These are phyloP conservation scores for Alitta virens DNA, from an alignment of 2,888 invertebrate genomes.

Conservation along the genomic window DNA sequence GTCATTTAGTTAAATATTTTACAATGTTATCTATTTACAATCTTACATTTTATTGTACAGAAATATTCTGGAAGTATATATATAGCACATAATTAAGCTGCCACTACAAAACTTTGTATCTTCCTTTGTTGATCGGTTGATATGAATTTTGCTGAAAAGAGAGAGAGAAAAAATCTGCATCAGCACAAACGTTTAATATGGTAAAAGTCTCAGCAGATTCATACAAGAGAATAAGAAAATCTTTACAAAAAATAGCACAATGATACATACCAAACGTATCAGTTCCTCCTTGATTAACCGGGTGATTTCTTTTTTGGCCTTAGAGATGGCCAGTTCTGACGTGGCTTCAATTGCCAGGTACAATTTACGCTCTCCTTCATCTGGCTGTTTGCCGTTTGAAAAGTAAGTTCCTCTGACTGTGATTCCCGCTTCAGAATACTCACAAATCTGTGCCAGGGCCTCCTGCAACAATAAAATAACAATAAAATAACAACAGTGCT, in stretches of 20 bases:
- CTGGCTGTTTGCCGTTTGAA: constrained; percentile 78
- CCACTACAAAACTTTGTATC: constrained; percentile 87
- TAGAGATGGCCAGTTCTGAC: constrained; percentile 76
- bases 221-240: neutral
- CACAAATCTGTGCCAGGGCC: constrained; percentile 94
- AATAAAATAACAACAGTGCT: no score
- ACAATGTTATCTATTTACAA: no score
- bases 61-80: no score
- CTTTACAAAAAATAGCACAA: neutral
- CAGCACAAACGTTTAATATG: no score
- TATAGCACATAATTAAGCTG: no score
- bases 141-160: constrained; percentile 58
- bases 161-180: constrained; percentile 15
- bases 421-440: constrained; percentile 98
- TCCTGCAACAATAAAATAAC: constrained; percentile 66
- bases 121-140: constrained; percentile 72
- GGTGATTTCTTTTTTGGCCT: constrained; percentile 75
- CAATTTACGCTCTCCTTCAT: constrained; percentile 76
- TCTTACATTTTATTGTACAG: no score
- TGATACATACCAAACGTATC: constrained; percentile 68
- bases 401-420: constrained; percentile 95
- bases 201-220: no score
- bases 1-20: no score
- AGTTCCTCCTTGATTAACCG: constrained; percentile 97
- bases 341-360: constrained; percentile 99